phyloP scores from a whole-genome alignment of 2,888 invertebrate genomes.

The Ophion ellenae region DNA sequence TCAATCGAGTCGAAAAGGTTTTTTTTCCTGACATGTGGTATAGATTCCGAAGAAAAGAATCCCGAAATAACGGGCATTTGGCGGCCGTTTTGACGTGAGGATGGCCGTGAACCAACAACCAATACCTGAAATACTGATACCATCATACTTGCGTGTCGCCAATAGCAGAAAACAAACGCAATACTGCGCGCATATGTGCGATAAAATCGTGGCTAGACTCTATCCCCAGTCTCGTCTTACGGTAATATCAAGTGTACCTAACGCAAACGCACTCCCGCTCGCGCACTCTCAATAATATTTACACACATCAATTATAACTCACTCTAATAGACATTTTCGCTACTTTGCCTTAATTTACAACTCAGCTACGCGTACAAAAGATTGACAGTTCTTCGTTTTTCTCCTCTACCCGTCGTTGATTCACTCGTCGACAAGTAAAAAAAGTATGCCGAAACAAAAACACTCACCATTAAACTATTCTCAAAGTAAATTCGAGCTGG shows the following conservation, averaged over 20 bases:
- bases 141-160: background rate
- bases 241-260: conserved; percentile 19
- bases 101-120: background rate
- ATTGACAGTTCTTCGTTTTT: conserved; percentile 1
- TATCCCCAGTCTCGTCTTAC: conserved; percentile 2
- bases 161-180: background rate
- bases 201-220: conserved; percentile 41
- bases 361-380: conserved; percentile 45
- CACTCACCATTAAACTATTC: background rate
- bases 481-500: conserved; percentile 15
- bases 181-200: background rate
- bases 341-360: conserved; percentile 18
- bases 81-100: background rate
- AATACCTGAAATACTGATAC: conserved; percentile 10
- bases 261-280: conserved; percentile 27
- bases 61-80: too few species aligned
- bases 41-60: too few species aligned
- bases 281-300: conserved; percentile 52
- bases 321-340: conserved; percentile 27
- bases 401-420: conserved; percentile 38
- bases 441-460: background rate
- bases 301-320: conserved; percentile 47
- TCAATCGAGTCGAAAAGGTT: background rate
- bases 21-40: background rate
- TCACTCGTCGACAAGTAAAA: conserved; percentile 16